Conservation (phyloP, 1,140 invertebrate genomes). For the Venturia canescens region DNA sequence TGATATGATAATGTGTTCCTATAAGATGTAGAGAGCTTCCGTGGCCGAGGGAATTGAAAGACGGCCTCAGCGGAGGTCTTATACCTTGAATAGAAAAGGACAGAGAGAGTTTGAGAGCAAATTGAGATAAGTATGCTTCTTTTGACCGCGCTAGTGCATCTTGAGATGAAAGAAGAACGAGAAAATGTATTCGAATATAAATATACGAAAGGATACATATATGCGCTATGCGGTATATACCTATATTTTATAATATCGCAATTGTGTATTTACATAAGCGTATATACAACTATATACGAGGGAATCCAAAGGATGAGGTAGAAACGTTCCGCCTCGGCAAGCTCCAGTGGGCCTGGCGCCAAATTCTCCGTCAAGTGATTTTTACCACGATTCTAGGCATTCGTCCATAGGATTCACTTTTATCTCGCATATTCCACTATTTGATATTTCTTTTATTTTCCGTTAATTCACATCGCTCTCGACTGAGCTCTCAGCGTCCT, state of each 20-base stretch:
- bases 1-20: conserved; percentile 32
- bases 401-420: conserved; percentile 43
- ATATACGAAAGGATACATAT: background rate
- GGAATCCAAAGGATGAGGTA: background rate
- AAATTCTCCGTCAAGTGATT: conserved; percentile 54
- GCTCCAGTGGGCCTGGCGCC: conserved; percentile 50
- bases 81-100: background rate
- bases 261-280: background rate
- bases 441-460: background rate
- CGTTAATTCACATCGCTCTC: background rate
- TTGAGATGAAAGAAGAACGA: conserved; percentile 36
- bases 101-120: conserved; percentile 3
- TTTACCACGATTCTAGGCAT: conserved; percentile 49
- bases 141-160: conserved; percentile 25
- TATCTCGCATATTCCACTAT: conserved; percentile 35
- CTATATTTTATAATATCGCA: background rate
- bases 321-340: conserved; percentile 43
- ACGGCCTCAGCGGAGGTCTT: background rate
- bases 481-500: background rate
- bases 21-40: background rate
- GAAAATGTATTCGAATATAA: conserved; percentile 53
- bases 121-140: conserved; percentile 42
- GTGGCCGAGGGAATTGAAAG: background rate
- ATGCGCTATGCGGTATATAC: background rate
- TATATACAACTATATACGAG: background rate